Evolutionary conservation across 2,113 vertebrate species (phyloP), one percentile per base, ranked within the genome.

Genomic region (Murina feae): DNA sequence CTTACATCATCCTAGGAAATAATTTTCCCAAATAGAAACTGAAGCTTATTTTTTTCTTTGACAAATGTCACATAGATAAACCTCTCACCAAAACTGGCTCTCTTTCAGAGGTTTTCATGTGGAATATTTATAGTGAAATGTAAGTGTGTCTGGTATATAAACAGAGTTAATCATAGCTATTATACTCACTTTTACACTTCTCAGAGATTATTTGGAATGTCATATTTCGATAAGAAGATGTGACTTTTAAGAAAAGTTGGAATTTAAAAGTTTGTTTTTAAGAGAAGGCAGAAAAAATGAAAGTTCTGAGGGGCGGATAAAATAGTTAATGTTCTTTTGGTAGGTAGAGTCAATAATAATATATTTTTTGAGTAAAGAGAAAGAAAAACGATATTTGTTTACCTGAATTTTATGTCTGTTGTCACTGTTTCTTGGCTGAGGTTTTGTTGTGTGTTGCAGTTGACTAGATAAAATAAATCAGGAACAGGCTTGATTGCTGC

Each of bases 21-120:
- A 51, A 88, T 83, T 91, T 97, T 98, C 86, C 55, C 65, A 89
- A 91, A 95, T 71, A 97, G 92, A 91, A 97, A 95, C 63, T 60
- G 4, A 30, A 94, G 32, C 65, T 21, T 96, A 90, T 97, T 39
- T 89, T 97, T 97, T 86, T 93, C 13, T 97, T 96, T 96, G 97
- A 97, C 90, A 97, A 97, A 97, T 97, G 60, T 47, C 39, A 89
- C 82, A 68, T 53, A 97, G 96, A 95, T 97, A 97, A 97, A 87
- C 32, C 74, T 94, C 1, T 53, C 96, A 95, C 49, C 0, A 0
- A 93, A 95, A 96, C 66, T 0, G 0, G 21, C 74, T 28, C 69
- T 97, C 82, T 96, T 87, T 86, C 69, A 95, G 91, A 89, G 87
- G 83, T 96, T 98, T 97, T 97, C 17, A 6, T 95, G 28, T 0